These are phyloP conservation scores for Entomobrya multifasciata DNA, from an alignment of 2,888 invertebrate genomes.

Conservation along the genomic window DNA sequence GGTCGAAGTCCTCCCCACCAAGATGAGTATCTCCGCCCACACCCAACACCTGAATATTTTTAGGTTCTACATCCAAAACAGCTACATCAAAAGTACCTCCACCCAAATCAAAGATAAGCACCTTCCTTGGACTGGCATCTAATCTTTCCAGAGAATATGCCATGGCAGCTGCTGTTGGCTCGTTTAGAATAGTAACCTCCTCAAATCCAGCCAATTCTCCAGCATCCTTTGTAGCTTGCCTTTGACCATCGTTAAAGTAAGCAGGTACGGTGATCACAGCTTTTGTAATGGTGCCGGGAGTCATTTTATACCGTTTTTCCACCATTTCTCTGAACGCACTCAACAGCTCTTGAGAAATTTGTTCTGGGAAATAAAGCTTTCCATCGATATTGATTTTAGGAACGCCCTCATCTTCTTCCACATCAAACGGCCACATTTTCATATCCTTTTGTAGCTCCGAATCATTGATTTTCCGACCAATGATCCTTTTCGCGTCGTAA, in stretches of 20 bases:
- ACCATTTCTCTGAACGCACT: constrained; percentile 35
- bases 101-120: constrained; percentile 71
- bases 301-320: constrained; percentile 43
- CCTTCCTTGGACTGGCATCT: constrained; percentile 20
- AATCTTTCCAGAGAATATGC: constrained; percentile 82
- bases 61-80: constrained; percentile 26
- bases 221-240: constrained; percentile 90
- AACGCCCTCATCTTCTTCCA: constrained; percentile 58
- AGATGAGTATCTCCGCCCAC: constrained; percentile 61
- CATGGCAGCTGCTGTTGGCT: constrained; percentile 83
- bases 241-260: constrained; percentile 86
- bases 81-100: constrained; percentile 77
- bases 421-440: constrained; percentile 67
- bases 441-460: constrained; percentile 54
- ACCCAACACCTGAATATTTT: constrained; percentile 29
- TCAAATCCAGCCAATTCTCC: constrained; percentile 91
- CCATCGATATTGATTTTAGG: constrained; percentile 84
- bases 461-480: constrained; percentile 59
- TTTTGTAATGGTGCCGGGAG: constrained; percentile 85
- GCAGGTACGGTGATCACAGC: constrained; percentile 85
- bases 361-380: constrained; percentile 55
- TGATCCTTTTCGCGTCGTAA: constrained; percentile 80
- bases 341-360: constrained; percentile 65
- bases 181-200: constrained; percentile 93
- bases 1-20: constrained; percentile 71